Percentiles rank a stretch among this genome's conserved stretches.
Evolutionary conservation across 1,140 invertebrate species (phyloP).

Genomic region (Neuroterus valhalla): DNA sequence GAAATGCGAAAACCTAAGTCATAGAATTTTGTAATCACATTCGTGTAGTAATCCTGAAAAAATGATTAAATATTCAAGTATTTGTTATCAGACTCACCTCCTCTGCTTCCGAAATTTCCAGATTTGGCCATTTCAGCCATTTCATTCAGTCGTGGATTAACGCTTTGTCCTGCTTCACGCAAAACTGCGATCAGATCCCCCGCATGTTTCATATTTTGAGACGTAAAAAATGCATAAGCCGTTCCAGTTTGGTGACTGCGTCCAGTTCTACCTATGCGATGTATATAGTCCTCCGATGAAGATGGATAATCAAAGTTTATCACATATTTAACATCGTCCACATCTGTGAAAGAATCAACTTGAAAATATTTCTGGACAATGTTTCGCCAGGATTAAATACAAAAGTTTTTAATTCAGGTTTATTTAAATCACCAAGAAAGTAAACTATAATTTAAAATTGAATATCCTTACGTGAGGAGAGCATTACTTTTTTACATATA

Average conservation of each 20-base stretch:
- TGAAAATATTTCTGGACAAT: background rate
- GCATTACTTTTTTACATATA: no score
- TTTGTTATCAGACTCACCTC: conserved; percentile 57
- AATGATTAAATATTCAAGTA: no score
- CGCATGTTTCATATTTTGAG: conserved; percentile 81
- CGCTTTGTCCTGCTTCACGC: conserved; percentile 82
- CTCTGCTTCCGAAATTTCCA: conserved; percentile 61
- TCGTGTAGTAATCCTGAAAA: no score
- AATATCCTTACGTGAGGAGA: no score
- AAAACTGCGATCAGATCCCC: conserved; percentile 82
- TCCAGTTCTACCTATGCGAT: conserved; percentile 89
- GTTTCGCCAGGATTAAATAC: background rate
- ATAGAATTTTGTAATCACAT: no score
- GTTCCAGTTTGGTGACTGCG: conserved; percentile 83
- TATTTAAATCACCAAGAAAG: no score
- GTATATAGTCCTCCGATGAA: conserved; percentile 89
- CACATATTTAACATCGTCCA: conserved; percentile 90
- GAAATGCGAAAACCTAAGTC: no score
- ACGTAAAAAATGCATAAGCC: conserved; percentile 90
- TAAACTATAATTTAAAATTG: no score
- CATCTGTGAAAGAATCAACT: conserved; percentile 78
- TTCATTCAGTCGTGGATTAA: conserved; percentile 78
- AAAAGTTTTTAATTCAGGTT: background rate
- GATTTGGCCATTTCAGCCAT: conserved; percentile 73
- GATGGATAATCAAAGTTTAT: conserved; percentile 92